Evolutionary conservation across 2,113 vertebrate genomes (phyloP).

Genomic region (Gymnobelideus leadbeateri): DNA sequence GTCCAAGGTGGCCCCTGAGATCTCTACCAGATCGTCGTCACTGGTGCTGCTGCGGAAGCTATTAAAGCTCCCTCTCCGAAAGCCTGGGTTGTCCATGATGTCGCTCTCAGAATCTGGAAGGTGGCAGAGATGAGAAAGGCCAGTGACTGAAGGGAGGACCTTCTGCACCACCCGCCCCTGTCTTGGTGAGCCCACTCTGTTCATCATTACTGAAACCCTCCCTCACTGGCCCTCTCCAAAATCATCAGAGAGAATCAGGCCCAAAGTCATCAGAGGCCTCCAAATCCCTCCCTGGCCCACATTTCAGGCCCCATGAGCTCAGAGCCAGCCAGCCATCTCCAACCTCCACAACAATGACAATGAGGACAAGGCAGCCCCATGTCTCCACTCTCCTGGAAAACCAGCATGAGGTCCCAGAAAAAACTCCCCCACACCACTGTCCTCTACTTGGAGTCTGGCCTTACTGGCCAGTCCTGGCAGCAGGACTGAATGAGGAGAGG

Average conservation of each 20-base stretch:
- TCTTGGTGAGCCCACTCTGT: not conserved
- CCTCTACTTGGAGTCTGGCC: not conserved
- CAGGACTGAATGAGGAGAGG: not conserved
- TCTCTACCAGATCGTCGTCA: constrained; percentile 96
- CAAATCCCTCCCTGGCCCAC: not conserved
- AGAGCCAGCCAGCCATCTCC: not conserved
- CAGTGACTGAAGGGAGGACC: not conserved
- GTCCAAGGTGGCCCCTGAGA: constrained; percentile 90
- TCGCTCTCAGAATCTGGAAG: constrained; percentile 31
- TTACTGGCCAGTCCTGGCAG: not conserved
- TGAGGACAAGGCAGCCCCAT: not conserved
- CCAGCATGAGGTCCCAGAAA: no score
- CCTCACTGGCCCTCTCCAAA: no score
- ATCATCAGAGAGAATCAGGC: no score
- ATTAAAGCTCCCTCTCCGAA: constrained; percentile 85
- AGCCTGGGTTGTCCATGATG: constrained; percentile 90
- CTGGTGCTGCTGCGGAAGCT: constrained; percentile 88
- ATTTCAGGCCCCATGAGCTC: not conserved
- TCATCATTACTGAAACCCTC: no score
- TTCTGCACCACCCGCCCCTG: not conserved
- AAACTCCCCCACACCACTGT: not conserved
- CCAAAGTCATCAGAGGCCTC: no score
- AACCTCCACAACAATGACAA: not conserved
- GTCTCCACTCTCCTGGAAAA: not conserved
- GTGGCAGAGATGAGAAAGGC: not conserved